phyloP scores from a whole-genome alignment of 1,140 invertebrate genomes.

The Drosophila subpulchrella region DNA sequence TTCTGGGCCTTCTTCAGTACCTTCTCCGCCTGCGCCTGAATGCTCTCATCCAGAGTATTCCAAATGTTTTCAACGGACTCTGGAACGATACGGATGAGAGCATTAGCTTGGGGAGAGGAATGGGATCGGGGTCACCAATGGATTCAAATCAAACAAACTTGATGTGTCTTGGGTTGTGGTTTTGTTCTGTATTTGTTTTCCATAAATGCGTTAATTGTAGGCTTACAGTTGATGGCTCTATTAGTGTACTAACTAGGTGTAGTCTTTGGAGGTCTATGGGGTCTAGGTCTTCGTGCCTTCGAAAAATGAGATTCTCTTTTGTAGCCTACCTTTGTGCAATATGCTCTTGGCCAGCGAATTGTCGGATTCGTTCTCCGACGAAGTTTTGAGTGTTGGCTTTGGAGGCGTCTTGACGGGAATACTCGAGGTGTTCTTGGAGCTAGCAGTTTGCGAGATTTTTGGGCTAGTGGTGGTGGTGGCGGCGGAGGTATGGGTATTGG shows the following conservation, averaged over 20 bases:
- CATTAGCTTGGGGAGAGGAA: slow-evolving; percentile 41
- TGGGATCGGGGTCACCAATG: slow-evolving; percentile 12
- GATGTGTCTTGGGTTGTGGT: slow-evolving; percentile 42
- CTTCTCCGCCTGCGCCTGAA: slow-evolving; percentile 76
- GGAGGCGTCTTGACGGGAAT: slow-evolving; percentile 26
- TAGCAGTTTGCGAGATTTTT: neutral
- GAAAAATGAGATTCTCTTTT: slow-evolving; percentile 90
- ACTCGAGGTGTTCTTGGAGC: slow-evolving; percentile 16
- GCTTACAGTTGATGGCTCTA: slow-evolving; percentile 48
- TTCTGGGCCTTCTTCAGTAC: slow-evolving; percentile 75
- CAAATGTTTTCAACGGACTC: slow-evolving; percentile 83
- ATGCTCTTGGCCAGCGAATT: slow-evolving; percentile 82
- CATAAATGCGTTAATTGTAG: slow-evolving; percentile 73
- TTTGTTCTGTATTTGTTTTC: slow-evolving; percentile 55
- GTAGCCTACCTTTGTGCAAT: slow-evolving; percentile 88
- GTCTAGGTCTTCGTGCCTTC: slow-evolving; percentile 88
- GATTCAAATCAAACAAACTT: slow-evolving; percentile 63
- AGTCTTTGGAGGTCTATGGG: slow-evolving; percentile 26
- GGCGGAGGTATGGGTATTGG: neutral
- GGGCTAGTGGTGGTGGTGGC: neutral
- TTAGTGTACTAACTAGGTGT: slow-evolving; percentile 49
- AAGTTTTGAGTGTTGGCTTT: slow-evolving; percentile 57
- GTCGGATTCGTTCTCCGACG: slow-evolving; percentile 70
- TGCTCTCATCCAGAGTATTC: slow-evolving; percentile 83
- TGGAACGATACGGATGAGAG: slow-evolving; percentile 64